Evolutionary conservation across 2,888 invertebrate genomes (phyloP).

Genomic region (Oasisia sp.): DNA sequence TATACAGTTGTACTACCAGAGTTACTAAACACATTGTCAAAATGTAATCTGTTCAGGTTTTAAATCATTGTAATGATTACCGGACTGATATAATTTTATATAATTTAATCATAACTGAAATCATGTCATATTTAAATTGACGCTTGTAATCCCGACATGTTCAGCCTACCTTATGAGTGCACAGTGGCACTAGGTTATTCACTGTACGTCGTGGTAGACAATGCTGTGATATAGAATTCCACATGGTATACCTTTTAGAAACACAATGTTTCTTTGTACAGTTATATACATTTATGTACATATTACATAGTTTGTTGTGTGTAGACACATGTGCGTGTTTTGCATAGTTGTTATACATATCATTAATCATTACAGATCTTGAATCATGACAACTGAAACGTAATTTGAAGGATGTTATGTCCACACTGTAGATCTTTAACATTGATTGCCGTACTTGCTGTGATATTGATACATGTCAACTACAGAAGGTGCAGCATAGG

Average conservation of each 20-base stretch:
- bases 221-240: not conserved
- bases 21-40: not conserved
- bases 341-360: not conserved
- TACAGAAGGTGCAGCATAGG: not conserved
- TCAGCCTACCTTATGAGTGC: not conserved
- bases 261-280: not conserved
- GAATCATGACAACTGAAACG: not conserved
- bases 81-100: not conserved
- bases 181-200: not conserved
- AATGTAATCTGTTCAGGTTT: not conserved
- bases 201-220: not conserved
- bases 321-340: not conserved
- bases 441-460: not conserved
- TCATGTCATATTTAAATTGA: not conserved
- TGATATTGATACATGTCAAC: not conserved
- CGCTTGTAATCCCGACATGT: not conserved
- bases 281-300: slow-evolving; percentile 26
- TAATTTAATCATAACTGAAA: not conserved
- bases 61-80: not conserved
- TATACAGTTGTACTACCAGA: not conserved
- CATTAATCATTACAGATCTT: not conserved
- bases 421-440: not conserved
- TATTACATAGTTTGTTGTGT: not conserved
- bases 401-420: not conserved
- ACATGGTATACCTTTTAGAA: not conserved